Percentiles rank a stretch among this genome's conserved stretches.
phyloP scores from a whole-genome alignment of 2,113 vertebrate species.

The Oryzias melastigma region DNA sequence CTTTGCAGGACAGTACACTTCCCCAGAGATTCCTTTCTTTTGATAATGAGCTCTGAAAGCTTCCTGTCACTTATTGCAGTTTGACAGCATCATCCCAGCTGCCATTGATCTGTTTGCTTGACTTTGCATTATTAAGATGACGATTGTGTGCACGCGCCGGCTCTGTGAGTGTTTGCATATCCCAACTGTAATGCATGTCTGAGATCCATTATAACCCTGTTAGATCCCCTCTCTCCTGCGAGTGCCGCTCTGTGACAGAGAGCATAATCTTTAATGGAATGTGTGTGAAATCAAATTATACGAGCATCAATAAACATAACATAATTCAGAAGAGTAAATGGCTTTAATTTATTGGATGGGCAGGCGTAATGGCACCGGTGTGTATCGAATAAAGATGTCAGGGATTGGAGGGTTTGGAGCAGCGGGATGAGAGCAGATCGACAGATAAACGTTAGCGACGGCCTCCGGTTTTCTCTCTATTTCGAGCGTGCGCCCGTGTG shows the following conservation, averaged over 20 bases:
- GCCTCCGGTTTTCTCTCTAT: conserved; percentile 21
- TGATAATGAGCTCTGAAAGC: conserved; percentile 74
- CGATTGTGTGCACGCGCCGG: conserved; percentile 68
- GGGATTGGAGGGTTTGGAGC: conserved; percentile 70
- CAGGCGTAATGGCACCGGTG: conserved; percentile 77
- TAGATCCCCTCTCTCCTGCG: conserved; percentile 85
- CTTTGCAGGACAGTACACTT: conserved; percentile 31
- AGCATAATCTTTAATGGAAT: conserved; percentile 90
- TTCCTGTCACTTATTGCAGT: conserved; percentile 71
- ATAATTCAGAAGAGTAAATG: conserved; percentile 89
- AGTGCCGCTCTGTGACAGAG: conserved; percentile 85
- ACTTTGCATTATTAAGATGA: conserved; percentile 86
- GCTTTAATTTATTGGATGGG: conserved; percentile 85
- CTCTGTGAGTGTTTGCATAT: conserved; percentile 49
- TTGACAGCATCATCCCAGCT: conserved; percentile 72
- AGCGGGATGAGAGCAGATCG: conserved; percentile 38
- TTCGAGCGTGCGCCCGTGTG: conserved; percentile 46
- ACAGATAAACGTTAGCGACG: conserved; percentile 49
- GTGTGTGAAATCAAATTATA: conserved; percentile 92
- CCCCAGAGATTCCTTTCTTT: conserved; percentile 64
- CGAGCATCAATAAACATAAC: conserved; percentile 90
- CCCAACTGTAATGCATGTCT: conserved; percentile 84
- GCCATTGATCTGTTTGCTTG: conserved; percentile 81
- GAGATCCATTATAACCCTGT: conserved; percentile 90
- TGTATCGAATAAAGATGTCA: conserved; percentile 78